These are phyloP conservation scores for Aurelia sp. DNA, from an alignment of 30 jellyfish, hydroid and myxozoan species.

Conservation along the genomic window DNA sequence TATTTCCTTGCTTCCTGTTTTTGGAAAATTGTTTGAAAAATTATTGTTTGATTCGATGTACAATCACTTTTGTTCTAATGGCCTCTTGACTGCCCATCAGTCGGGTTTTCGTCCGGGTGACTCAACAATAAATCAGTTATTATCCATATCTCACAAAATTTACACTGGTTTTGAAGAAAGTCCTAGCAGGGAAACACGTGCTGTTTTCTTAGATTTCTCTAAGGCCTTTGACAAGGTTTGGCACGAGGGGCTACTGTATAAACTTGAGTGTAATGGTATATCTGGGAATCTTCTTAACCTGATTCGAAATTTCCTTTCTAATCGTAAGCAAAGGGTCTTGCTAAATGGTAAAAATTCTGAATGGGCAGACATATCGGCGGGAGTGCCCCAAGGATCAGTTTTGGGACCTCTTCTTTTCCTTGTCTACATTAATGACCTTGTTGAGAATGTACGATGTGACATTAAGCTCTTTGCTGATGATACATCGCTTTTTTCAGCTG, in stretches of 20 bases:
- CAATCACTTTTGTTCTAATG: slow-evolving; percentile 48
- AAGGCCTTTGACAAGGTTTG: slow-evolving; percentile 51
- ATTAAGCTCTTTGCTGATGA: slow-evolving; percentile 48
- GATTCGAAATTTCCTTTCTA: slow-evolving; percentile 24
- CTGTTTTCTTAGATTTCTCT: slow-evolving; percentile 39
- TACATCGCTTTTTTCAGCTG: slow-evolving; percentile 31
- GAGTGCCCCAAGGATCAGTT: slow-evolving; percentile 59
- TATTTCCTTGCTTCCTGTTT: slow-evolving; percentile 53
- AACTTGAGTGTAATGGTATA: slow-evolving; percentile 41
- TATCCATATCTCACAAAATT: slow-evolving; percentile 44
- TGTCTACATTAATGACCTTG: slow-evolving; percentile 46
- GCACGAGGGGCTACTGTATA: slow-evolving; percentile 44
- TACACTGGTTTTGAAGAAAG: slow-evolving; percentile 43
- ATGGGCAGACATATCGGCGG: slow-evolving; percentile 56
- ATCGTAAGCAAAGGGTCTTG: slow-evolving; percentile 41
- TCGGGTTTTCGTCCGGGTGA: slow-evolving; percentile 71
- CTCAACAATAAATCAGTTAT: slow-evolving; percentile 47
- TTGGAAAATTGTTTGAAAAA: slow-evolving; percentile 79
- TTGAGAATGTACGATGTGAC: slow-evolving; percentile 11
- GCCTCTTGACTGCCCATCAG: slow-evolving; percentile 48
- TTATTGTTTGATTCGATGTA: slow-evolving; percentile 47
- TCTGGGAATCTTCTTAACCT: slow-evolving; percentile 31
- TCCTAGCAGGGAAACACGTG: slow-evolving; percentile 52
- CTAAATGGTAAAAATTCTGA: slow-evolving; percentile 51
- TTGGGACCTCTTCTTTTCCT: slow-evolving; percentile 54